Evolutionary conservation across 2,888 invertebrate genomes (phyloP), one percentile per base, ranked within the genome.

Genomic region (Plebejus argus): DNA sequence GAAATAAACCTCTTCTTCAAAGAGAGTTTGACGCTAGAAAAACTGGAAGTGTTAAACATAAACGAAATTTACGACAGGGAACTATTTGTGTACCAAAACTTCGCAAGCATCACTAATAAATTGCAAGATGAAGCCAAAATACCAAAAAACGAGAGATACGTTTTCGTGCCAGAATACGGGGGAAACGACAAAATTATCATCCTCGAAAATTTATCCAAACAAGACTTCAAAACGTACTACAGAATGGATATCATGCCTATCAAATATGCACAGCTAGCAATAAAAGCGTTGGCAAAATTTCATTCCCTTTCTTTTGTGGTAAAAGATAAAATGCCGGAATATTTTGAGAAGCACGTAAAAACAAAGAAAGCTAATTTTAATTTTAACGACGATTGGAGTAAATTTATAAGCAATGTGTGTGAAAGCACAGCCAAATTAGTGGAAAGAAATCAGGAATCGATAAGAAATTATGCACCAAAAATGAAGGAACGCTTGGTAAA

Each of bases 1-100:
- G 85, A 86, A 82, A 84, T 84, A 0, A 83, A 86, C 39, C 76
- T 91, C 18, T 90, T 90, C 70, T 78, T 88, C 3, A 91, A 91
- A 81, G 82, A 82, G 18, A 83, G 84, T 20, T 78, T 82, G 3
- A 78, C 81, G 3, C 79, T 83, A 10, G 79, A 82, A 23, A 79
- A 83, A 76, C 39, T 85, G 10, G 80, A 82, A 76, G 23, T 85
- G 0, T 0, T 86, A 3, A 82, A 82, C 0, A 10, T 88, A 0
- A 20, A 77, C 1, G 79, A 84, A 5, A 56, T 85, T 12, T 89
- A 84, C 78, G 78, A 70, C 20, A 84, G 77, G 76, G 88, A 90
- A 82, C 23, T 83, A 0, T 87, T 86, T 70, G 70, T 83, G 28
- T 89, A 89, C 76, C 82, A 80, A 49, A 85, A 89, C 61, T 72